Conservation (phyloP, 2,797 vertebrate genomes). For the Prunella strophiata region DNA sequence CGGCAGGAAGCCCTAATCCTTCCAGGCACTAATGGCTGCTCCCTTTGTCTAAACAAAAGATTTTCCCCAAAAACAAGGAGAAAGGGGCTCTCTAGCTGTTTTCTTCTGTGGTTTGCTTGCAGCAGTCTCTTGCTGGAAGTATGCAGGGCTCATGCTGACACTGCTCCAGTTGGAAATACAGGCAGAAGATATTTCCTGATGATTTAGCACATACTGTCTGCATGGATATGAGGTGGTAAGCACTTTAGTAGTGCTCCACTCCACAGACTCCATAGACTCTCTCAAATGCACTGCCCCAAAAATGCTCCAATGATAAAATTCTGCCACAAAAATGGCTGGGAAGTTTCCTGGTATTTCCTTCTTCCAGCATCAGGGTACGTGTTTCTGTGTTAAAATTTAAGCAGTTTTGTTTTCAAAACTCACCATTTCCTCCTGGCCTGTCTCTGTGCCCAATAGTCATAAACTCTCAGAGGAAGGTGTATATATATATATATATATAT, state of each 20-base stretch:
- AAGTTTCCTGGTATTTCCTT: neutral
- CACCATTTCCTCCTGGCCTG: neutral
- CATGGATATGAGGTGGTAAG: neutral
- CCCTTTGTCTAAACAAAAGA: conserved; percentile 60
- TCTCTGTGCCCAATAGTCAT: neutral
- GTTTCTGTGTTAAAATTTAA: neutral
- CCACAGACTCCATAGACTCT: neutral
- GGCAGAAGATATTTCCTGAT: neutral
- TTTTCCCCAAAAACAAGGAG: conserved; percentile 36
- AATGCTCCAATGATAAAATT: neutral
- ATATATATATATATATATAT: accelerated
- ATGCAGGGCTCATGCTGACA: neutral
- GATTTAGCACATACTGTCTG: neutral
- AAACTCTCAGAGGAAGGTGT: neutral
- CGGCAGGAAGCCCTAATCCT: conserved; percentile 18
- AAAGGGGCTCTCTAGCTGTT: neutral
- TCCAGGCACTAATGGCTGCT: conserved; percentile 33
- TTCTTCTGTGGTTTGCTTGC: neutral
- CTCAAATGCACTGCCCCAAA: neutral
- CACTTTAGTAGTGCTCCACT: neutral
- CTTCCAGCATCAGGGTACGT: neutral
- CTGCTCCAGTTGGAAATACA: neutral
- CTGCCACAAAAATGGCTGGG: neutral
- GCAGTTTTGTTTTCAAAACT: neutral
- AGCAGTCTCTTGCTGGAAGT: neutral